These are phyloP conservation scores for Ophiothrix spiculata DNA, from an alignment of 35 echinoderm and acorn worm genomes.

Conservation along the genomic window DNA sequence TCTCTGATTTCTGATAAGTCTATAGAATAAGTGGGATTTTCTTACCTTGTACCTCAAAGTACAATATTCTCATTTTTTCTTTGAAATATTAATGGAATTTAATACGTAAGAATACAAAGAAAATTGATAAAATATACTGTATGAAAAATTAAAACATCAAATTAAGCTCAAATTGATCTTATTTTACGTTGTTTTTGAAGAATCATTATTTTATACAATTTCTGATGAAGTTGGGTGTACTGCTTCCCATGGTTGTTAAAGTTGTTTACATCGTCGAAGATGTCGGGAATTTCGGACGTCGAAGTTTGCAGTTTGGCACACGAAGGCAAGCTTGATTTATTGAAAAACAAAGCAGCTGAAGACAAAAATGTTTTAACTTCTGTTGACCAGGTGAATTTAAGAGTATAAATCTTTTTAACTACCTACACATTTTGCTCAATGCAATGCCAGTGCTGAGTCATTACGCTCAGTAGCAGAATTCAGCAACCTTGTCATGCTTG, in stretches of 20 bases:
- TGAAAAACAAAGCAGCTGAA: slow-evolving; percentile 36
- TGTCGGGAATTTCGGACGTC: slow-evolving; percentile 63
- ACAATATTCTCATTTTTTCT: too few species aligned
- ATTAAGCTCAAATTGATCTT: neutral
- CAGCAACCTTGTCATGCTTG: neutral
- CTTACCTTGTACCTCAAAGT: neutral
- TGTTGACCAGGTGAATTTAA: slow-evolving; percentile 78
- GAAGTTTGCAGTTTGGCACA: slow-evolving; percentile 79
- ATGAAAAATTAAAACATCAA: neutral
- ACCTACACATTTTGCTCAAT: too few species aligned
- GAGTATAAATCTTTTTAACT: too few species aligned
- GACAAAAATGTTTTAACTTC: slow-evolving; percentile 64
- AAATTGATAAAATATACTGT: neutral
- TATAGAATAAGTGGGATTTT: neutral
- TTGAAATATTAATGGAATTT: too few species aligned
- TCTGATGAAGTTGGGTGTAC: neutral
- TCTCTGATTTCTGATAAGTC: neutral
- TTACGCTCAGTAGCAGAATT: neutral
- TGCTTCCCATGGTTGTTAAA: neutral
- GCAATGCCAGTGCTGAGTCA: neutral
- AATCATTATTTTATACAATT: neutral
- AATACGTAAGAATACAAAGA: neutral
- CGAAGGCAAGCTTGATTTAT: slow-evolving; percentile 55
- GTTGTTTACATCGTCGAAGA: neutral
- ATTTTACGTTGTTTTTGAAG: neutral